Conservation (phyloP, 2,888 invertebrate genomes). For the Chymomyza amoena region DNA sequence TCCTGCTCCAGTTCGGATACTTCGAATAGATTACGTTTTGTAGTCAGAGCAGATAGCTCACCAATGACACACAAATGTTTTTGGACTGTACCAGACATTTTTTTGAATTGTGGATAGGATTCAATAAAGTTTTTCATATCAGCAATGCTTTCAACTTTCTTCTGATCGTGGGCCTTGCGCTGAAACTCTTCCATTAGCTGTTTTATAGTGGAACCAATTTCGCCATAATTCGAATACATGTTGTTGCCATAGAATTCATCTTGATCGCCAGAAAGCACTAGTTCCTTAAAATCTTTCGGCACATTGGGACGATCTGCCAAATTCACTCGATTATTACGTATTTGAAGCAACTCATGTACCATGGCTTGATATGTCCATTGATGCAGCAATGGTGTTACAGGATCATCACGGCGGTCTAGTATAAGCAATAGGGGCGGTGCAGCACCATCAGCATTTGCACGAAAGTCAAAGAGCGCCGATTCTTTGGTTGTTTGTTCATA, state of each 20-base stretch:
- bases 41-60: conserved; percentile 92
- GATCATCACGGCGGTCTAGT: conserved; percentile 95
- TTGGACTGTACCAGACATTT: conserved; percentile 96
- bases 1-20: conserved; percentile 97
- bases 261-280: conserved; percentile 95
- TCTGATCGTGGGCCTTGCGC: conserved; percentile 87
- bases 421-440: conserved; percentile 91
- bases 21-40: conserved; percentile 88
- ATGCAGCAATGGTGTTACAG: conserved; percentile 96
- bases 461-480: conserved; percentile 91
- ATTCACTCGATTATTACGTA: conserved; percentile 95
- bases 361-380: conserved; percentile 99
- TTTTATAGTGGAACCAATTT: conserved; percentile 98
- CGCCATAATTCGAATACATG: conserved; percentile 97
- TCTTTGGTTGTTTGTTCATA: conserved; percentile 92
- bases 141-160: conserved; percentile 92
- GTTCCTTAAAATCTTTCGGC: conserved; percentile 92
- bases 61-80: conserved; percentile 99
- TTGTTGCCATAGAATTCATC: conserved; percentile 98
- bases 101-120: conserved; percentile 98
- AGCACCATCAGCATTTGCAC: conserved; percentile 82
- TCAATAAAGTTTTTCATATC: conserved; percentile 99
- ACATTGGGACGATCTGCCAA: conserved; percentile 91
- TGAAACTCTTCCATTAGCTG: conserved; percentile 98
- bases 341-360: conserved; percentile 97